Conservation (phyloP, 2,888 invertebrate species). For the Electrophaes corylata region DNA sequence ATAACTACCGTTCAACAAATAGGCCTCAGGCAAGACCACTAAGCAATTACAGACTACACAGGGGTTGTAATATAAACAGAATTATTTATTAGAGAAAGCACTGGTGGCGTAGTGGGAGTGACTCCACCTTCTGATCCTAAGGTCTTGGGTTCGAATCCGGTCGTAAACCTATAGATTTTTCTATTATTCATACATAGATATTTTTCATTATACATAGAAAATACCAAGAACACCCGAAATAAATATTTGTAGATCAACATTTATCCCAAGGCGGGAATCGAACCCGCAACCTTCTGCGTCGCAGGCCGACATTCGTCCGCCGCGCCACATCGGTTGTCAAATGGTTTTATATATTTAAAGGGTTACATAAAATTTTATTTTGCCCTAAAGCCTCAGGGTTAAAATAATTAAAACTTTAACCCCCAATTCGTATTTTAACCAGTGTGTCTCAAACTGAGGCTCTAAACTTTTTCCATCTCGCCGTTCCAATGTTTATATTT, state of each 20-base stretch:
- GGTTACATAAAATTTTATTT: neutral
- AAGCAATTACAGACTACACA: constrained; percentile 34
- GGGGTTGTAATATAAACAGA: neutral
- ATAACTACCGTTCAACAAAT: constrained; percentile 49
- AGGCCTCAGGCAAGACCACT: constrained; percentile 33
- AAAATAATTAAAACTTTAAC: constrained; percentile 11
- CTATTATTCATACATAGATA: too few species aligned
- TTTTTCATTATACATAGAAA: too few species aligned
- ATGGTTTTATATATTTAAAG: neutral
- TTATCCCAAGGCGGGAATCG: too few species aligned
- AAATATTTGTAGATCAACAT: too few species aligned
- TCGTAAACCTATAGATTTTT: too few species aligned
- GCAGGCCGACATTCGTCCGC: too few species aligned
- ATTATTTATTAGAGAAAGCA: neutral
- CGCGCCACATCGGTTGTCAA: too few species aligned
- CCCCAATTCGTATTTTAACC: constrained; percentile 9
- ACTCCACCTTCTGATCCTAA: too few species aligned
- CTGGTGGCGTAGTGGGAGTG: too few species aligned
- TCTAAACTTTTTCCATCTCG: constrained; percentile 55
- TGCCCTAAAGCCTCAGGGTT: neutral
- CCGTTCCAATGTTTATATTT: constrained; percentile 47
- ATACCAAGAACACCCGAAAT: too few species aligned
- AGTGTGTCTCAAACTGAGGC: constrained; percentile 21
- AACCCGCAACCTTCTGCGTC: too few species aligned
- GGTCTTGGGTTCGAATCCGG: too few species aligned